Evolutionary conservation across 1,140 invertebrate species (phyloP).

Genomic region (Drosophila auraria): DNA sequence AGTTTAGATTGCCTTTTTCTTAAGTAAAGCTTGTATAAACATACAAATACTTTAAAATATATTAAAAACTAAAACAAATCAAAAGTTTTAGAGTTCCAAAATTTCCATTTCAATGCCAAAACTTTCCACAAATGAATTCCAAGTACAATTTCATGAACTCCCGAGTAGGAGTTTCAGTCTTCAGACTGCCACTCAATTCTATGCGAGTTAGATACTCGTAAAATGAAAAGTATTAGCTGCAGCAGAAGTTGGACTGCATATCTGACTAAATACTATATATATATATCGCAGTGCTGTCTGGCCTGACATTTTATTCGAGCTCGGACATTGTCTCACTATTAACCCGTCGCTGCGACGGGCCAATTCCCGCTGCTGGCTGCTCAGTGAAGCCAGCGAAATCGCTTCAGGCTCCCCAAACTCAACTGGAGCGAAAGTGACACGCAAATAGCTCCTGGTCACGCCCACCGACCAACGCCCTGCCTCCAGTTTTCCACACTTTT

Average conservation of each 20-base stretch:
- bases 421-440: constrained; percentile 67
- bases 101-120: neutral
- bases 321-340: constrained; percentile 66
- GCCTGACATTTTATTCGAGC: constrained; percentile 50
- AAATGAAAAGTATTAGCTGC: constrained; percentile 1
- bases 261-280: neutral
- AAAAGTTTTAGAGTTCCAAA: too few relatives aligned
- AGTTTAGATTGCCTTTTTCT: neutral
- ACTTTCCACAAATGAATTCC: neutral
- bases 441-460: constrained; percentile 62
- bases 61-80: too few relatives aligned
- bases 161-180: neutral
- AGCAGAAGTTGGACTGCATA: neutral
- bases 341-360: constrained; percentile 2
- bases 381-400: constrained; percentile 63
- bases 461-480: constrained; percentile 9
- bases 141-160: neutral
- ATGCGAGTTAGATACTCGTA: constrained; percentile 1
- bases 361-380: constrained; percentile 24
- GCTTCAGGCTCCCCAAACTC: constrained; percentile 31
- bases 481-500: constrained; percentile 1
- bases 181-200: neutral
- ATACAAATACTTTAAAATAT: too few relatives aligned
- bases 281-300: constrained; percentile 15
- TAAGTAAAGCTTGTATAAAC: too few relatives aligned